Evolutionary conservation across 2,113 vertebrate species (phyloP).

Genomic region (Hippolais icterina): DNA sequence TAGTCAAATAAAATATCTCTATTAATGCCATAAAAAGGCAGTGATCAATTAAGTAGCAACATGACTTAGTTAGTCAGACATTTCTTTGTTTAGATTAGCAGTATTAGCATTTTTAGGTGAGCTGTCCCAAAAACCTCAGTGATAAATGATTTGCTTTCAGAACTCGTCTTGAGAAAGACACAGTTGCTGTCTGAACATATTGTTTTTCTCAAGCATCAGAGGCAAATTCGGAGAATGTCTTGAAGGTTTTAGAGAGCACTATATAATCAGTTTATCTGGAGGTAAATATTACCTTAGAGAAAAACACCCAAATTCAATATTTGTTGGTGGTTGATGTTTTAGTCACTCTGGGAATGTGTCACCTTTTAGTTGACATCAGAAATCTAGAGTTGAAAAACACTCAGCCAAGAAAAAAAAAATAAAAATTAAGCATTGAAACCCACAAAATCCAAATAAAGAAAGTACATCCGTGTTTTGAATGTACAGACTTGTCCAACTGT

Average conservation of each 20-base stretch:
- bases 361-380: background rate
- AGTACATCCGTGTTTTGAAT: background rate
- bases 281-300: background rate
- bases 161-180: background rate
- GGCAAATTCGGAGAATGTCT: background rate
- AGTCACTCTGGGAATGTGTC: background rate
- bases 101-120: background rate
- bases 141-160: background rate
- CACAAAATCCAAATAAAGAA: background rate
- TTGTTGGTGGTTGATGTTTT: background rate
- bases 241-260: background rate
- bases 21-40: background rate
- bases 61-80: background rate
- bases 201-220: background rate
- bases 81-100: background rate
- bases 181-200: background rate
- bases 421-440: background rate
- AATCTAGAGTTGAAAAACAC: background rate
- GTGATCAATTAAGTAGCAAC: background rate
- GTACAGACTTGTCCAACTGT: background rate
- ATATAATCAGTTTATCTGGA: background rate
- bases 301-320: background rate
- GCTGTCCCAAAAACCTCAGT: background rate
- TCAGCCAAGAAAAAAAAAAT: background rate
- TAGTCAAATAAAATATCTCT: background rate